Base-by-base conservation (phyloP, 2,888 invertebrate species). In the Salticus scenicus region DNA sequence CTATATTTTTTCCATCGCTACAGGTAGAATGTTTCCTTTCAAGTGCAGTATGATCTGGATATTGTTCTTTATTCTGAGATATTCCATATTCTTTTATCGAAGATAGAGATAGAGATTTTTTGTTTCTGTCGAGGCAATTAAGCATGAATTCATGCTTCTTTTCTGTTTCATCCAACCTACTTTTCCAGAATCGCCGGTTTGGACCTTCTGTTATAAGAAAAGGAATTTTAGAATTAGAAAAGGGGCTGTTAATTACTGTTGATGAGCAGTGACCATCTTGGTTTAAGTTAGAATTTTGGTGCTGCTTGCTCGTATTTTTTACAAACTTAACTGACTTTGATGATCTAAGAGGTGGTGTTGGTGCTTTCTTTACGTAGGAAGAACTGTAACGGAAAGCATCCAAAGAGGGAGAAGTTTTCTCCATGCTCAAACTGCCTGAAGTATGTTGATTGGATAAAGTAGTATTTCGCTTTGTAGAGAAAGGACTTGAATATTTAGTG, bases 301-400 rank as follows among this genome's bases (percentile, higher is more conserved):
- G 85, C 14, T 85, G 85, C 4, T 79, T 67, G 66, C 73, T 63
- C 5, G 77, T 69, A 64, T 87, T 82, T 51, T 87, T 87, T 17
- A 81, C 27, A 17, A 87, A 77, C 20, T 63, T 78, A n/a, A 77
- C 82, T 8, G 81, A 81, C 31, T 87, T 78, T 20, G 87, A 77
- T 1, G 81, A 81, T n/a, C 87, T 30, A 24, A 82, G 87, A 14
- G 87, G 87, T 0, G 87, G 87, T 12, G 82, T 82, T 20, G 87
- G 87, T 1, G 87, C 81, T 41, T 67, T 75, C 10, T 64, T 69
- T 30, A 72, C 66, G 1, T 75, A 80, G 0, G 80, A 80, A 2
- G 75, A n/a, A 30, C 80, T 70, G 1, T 30, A n/a, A n/a, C n/a
- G 24, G 4, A 69, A 24, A 31, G 63, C 28, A 28, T 78, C 78